Evolutionary conservation across 2,797 vertebrate species (phyloP).

Genomic region (Hydrocynus forskahlii): DNA sequence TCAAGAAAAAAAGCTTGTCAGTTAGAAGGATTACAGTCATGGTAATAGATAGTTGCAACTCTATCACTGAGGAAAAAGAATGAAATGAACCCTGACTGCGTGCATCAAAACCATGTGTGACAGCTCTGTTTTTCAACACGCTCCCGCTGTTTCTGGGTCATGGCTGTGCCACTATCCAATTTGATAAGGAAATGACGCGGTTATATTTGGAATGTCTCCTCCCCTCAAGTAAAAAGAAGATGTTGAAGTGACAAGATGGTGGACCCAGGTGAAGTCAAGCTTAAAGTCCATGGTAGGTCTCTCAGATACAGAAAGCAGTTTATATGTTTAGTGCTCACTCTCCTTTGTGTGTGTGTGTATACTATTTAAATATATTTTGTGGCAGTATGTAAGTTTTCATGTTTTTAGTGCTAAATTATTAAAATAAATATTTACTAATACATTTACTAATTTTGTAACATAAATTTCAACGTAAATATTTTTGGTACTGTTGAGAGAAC

Average conservation of each 20-base stretch:
- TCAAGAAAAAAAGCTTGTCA: background rate
- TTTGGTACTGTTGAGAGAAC: too few species aligned
- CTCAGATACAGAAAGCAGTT: background rate
- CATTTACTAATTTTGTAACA: too few species aligned
- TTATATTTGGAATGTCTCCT: background rate
- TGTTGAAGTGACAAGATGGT: background rate
- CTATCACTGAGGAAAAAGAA: background rate
- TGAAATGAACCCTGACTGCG: background rate
- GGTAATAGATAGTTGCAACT: background rate
- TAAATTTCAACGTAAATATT: too few species aligned
- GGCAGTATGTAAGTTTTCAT: too few species aligned
- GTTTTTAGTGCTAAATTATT: too few species aligned
- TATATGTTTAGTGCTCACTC: background rate
- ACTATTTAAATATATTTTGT: too few species aligned
- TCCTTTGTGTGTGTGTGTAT: background rate
- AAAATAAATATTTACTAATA: too few species aligned
- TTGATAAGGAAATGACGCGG: slow-evolving; percentile 1
- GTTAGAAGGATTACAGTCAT: background rate
- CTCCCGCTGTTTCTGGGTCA: background rate
- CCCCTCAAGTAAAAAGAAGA: background rate
- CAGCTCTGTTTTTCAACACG: background rate
- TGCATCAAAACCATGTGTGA: background rate
- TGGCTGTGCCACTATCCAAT: background rate
- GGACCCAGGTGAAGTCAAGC: background rate
- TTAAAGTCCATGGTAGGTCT: background rate